A percentile compares a stretch with the other conserved stretches of the same genome.
Evolutionary conservation across 2,888 invertebrate species (phyloP).

Genomic region (Loripinus fragilis): DNA sequence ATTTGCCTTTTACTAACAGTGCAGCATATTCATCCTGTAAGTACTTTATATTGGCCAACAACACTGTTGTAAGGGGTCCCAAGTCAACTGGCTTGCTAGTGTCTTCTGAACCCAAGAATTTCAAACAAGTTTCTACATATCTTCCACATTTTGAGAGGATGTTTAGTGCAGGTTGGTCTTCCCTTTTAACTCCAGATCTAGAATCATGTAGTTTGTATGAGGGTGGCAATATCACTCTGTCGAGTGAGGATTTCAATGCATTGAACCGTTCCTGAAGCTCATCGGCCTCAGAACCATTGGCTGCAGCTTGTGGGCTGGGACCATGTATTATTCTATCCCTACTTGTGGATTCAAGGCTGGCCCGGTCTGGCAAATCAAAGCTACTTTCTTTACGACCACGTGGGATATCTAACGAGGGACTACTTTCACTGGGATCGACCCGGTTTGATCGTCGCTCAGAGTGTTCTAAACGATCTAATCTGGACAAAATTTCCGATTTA

Average conservation of each 20-base stretch:
- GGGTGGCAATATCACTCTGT: background rate
- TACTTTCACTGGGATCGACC: background rate
- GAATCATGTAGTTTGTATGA: slow-evolving; percentile 29
- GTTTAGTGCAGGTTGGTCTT: background rate
- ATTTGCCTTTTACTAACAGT: slow-evolving; percentile 36
- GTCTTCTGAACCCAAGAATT: background rate
- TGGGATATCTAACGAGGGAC: background rate
- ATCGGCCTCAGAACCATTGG: too few relatives aligned
- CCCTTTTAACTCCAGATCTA: slow-evolving; percentile 28
- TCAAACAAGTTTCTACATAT: slow-evolving; percentile 14
- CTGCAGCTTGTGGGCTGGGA: slow-evolving; percentile 17
- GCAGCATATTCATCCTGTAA: slow-evolving; percentile 41
- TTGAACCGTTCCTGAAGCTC: slow-evolving; percentile 34
- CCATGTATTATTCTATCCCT: background rate
- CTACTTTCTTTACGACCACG: background rate
- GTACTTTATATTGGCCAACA: slow-evolving; percentile 25
- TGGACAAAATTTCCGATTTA: background rate
- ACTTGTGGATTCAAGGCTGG: background rate
- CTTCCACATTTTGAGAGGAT: too few relatives aligned
- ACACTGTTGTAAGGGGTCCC: slow-evolving; percentile 1
- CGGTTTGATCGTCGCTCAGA: background rate
- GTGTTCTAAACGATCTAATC: background rate
- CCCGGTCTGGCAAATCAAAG: slow-evolving; percentile 1
- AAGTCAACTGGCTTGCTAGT: slow-evolving; percentile 5
- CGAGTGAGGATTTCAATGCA: background rate